A percentile compares a stretch with the other conserved stretches of the same genome.
Evolutionary conservation across 2,888 invertebrate genomes (phyloP).

Genomic region (Nephrotoma flavescens): DNA sequence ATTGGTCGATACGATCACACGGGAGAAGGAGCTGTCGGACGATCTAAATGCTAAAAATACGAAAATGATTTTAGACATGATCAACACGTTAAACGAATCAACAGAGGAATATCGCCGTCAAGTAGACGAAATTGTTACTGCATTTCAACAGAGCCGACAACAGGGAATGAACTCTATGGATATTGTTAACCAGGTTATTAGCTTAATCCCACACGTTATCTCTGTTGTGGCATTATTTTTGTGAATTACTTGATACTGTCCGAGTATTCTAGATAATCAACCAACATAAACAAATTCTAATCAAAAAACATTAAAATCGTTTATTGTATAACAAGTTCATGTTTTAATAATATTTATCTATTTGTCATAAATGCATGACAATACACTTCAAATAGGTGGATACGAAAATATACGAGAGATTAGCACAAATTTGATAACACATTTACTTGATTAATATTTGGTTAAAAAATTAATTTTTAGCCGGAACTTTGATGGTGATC

Average conservation of each 20-base stretch:
- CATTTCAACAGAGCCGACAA: background rate
- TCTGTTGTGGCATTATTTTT: background rate
- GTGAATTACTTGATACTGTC: background rate
- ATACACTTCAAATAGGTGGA: background rate
- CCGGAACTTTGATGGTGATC: constrained; percentile 40
- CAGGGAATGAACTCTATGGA: background rate
- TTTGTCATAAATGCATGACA: background rate
- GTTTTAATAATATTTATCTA: background rate
- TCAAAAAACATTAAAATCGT: background rate
- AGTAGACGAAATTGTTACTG: background rate
- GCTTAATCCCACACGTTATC: background rate
- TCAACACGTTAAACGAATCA: background rate
- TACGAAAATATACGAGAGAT: background rate
- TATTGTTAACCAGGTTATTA: background rate
- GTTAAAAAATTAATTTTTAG: constrained; percentile 9
- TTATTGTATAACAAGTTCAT: background rate
- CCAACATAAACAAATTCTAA: background rate
- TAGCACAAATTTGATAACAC: background rate
- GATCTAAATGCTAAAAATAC: background rate
- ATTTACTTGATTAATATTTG: background rate
- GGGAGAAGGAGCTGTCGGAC: background rate
- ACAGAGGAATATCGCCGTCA: background rate
- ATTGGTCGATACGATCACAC: background rate
- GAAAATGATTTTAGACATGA: background rate
- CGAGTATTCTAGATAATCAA: background rate